phyloP scores from a whole-genome alignment of 1,140 invertebrate genomes.

The Orius insidiosus region DNA sequence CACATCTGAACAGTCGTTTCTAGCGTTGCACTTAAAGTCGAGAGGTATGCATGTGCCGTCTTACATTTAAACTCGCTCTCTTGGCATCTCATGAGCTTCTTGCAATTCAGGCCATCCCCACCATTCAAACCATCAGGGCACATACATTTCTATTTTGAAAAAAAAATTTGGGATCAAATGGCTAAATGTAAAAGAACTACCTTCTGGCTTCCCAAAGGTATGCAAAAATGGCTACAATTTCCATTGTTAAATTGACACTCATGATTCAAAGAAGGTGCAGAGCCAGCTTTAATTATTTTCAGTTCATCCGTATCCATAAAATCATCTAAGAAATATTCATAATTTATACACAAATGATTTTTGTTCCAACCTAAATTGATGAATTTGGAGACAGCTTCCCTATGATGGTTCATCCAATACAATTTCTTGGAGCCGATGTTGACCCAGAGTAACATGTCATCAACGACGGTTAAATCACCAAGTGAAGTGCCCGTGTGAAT shows the following conservation, averaged over 20 bases:
- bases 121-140: slow-evolving; percentile 40
- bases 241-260: background rate
- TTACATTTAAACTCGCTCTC: slow-evolving; percentile 20
- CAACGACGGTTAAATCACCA: slow-evolving; percentile 21
- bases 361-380: background rate
- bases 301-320: no score
- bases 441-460: slow-evolving; percentile 30
- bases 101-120: slow-evolving; percentile 33
- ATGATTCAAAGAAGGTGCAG: no score
- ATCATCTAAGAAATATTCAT: no score
- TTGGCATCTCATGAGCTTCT: slow-evolving; percentile 16
- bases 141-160: slow-evolving; percentile 29
- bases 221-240: slow-evolving; percentile 18
- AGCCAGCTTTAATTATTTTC: no score
- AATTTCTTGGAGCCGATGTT: slow-evolving; percentile 30
- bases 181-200: slow-evolving; percentile 2
- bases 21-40: slow-evolving; percentile 32
- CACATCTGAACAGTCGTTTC: slow-evolving; percentile 39
- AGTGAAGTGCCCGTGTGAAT: slow-evolving; percentile 1
- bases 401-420: slow-evolving; percentile 34
- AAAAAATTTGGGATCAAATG: no score
- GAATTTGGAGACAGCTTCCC: no score
- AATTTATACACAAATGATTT: slow-evolving; percentile 1
- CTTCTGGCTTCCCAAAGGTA: slow-evolving; percentile 10
- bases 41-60: slow-evolving; percentile 22